Evolutionary conservation across 2,797 vertebrate genomes (phyloP).

Genomic region (Carcharodon carcharias): DNA sequence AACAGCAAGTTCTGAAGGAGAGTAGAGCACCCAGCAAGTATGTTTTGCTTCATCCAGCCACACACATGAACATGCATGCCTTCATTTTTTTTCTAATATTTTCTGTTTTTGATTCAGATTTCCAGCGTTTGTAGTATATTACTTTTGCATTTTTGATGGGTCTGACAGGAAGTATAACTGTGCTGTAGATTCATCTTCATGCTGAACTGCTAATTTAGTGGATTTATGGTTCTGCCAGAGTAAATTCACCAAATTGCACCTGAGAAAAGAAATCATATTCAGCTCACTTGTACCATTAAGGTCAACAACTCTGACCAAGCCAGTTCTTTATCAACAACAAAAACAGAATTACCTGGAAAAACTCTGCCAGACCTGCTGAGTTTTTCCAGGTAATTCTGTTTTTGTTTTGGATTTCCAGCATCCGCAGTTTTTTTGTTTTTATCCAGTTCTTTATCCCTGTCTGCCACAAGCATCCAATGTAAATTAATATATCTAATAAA

Average conservation of each 20-base stretch:
- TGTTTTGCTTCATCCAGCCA: neutral
- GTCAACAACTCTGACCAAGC: neutral
- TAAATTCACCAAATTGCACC: neutral
- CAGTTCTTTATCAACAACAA: no score
- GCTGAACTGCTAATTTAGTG: neutral
- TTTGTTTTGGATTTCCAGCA: no score
- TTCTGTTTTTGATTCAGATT: neutral
- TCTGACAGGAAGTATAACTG: neutral
- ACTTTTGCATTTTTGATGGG: neutral
- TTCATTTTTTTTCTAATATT: neutral
- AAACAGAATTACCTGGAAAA: no score
- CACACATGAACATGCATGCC: neutral
- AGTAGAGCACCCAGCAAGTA: neutral
- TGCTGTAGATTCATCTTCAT: neutral
- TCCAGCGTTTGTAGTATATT: neutral
- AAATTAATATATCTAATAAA: neutral
- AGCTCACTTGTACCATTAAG: neutral
- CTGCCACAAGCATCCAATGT: neutral
- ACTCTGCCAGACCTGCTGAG: no score
- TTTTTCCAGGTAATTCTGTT: no score
- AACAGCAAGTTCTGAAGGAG: neutral
- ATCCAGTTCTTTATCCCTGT: neutral
- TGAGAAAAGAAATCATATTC: neutral
- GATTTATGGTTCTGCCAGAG: neutral
- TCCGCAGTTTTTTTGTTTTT: no score